A percentile compares a stretch with the other conserved stretches of the same genome.
These are phyloP conservation scores for Gymnoscopelus braueri DNA, from an alignment of 2,797 vertebrate genomes.

Conservation along the genomic window DNA sequence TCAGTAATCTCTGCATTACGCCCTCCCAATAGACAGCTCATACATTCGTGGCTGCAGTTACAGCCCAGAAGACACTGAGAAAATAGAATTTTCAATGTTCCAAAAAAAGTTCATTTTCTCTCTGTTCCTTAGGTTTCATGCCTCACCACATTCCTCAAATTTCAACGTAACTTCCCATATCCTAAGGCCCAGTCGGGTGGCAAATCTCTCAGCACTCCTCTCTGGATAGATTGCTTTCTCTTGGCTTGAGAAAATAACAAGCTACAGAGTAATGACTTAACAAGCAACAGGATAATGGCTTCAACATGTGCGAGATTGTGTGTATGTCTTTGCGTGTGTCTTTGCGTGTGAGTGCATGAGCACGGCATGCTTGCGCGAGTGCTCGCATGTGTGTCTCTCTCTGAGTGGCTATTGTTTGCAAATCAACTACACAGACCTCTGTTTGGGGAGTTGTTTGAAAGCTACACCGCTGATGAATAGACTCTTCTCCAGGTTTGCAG, in stretches of 20 bases:
- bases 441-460: constrained; percentile 72
- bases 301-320: constrained; percentile 77
- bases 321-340: constrained; percentile 57
- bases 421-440: constrained; percentile 65
- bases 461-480: constrained; percentile 60
- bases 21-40: constrained; percentile 61
- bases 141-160: constrained; percentile 76
- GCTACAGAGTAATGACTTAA: constrained; percentile 85
- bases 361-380: constrained; percentile 32
- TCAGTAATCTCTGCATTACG: constrained; percentile 68
- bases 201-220: constrained; percentile 81
- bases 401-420: constrained; percentile 66
- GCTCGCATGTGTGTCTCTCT: constrained; percentile 11
- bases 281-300: constrained; percentile 84
- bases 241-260: constrained; percentile 84
- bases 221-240: constrained; percentile 80
- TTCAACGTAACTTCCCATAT: constrained; percentile 81
- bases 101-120: constrained; percentile 51
- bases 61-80: constrained; percentile 49
- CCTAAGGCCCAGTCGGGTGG: constrained; percentile 78
- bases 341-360: constrained; percentile 48
- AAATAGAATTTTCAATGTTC: constrained; percentile 56
- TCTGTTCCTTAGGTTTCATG: constrained; percentile 71
- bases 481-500: constrained; percentile 55
- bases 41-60: constrained; percentile 53